These are phyloP conservation scores for Paramormyrops hopkinsi DNA, from an alignment of 2,797 vertebrate genomes.

Conservation along the genomic window DNA sequence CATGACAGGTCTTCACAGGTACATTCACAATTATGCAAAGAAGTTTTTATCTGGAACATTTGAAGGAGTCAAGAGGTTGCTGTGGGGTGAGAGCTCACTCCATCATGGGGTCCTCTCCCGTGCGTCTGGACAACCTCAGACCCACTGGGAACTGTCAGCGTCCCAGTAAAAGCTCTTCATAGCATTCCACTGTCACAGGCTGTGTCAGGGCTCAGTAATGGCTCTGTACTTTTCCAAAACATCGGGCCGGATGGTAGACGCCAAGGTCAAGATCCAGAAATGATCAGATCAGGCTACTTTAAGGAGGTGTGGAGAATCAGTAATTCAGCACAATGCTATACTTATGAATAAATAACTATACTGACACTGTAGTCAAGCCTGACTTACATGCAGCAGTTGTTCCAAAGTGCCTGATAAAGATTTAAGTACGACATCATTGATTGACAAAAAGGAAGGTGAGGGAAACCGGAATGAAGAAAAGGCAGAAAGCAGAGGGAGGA, in stretches of 20 bases:
- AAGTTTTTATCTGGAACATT: neutral
- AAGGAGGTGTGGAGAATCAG: neutral
- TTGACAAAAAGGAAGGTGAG: neutral
- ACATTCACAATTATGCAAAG: neutral
- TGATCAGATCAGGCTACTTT: neutral
- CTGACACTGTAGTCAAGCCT: neutral
- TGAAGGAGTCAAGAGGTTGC: neutral
- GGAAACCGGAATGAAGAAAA: neutral
- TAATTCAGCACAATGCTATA: neutral
- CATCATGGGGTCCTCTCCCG: neutral
- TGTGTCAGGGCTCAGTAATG: neutral
- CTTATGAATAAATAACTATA: neutral
- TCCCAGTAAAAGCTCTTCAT: neutral
- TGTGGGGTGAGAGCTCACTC: neutral
- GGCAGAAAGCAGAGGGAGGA: neutral
- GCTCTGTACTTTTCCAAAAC: neutral
- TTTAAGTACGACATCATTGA: neutral
- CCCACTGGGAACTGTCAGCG: neutral
- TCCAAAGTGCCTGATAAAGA: neutral
- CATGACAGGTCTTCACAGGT: neutral
- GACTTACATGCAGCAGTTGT: neutral
- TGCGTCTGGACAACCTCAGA: neutral
- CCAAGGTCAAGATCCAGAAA: neutral
- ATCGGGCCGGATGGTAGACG: neutral
- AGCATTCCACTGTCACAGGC: neutral